Conservation (phyloP, 2,113 vertebrate species). For the Perccottus glenii region DNA sequence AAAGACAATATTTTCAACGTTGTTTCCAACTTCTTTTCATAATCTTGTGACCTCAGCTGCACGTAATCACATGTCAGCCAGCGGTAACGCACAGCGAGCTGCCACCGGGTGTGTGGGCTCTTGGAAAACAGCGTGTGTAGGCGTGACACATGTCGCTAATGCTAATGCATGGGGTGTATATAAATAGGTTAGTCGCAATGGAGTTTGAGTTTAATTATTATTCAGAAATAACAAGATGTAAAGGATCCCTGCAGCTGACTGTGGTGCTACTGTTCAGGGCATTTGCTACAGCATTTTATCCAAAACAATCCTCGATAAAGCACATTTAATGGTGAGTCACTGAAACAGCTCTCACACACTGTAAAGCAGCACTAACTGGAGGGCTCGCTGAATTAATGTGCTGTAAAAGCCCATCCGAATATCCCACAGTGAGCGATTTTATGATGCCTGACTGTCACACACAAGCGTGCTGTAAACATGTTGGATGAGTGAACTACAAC, state of each 20-base stretch:
- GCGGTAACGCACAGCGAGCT: neutral
- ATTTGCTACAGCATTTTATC: slow-evolving; percentile 25
- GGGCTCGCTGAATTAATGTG: slow-evolving; percentile 56
- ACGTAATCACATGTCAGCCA: neutral
- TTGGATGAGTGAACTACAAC: slow-evolving; percentile 33
- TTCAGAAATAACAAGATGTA: neutral
- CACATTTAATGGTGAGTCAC: slow-evolving; percentile 45
- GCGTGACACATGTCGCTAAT: neutral
- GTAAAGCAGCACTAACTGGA: slow-evolving; percentile 65
- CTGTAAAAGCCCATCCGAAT: slow-evolving; percentile 51
- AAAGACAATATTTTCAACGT: neutral
- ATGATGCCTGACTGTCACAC: slow-evolving; percentile 43
- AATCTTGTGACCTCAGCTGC: neutral
- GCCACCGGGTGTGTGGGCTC: neutral
- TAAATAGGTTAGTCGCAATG: neutral
- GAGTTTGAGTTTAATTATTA: neutral
- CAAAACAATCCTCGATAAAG: slow-evolving; percentile 44
- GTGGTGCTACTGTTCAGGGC: neutral
- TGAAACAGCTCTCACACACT: slow-evolving; percentile 50
- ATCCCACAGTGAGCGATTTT: slow-evolving; percentile 57
- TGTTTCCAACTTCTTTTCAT: neutral
- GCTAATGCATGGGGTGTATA: neutral
- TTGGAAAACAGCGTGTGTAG: neutral
- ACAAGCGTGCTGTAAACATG: slow-evolving; percentile 26
- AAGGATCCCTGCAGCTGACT: slow-evolving; percentile 7